A percentile compares a stretch with the other conserved stretches of the same genome.
Conservation (phyloP, 2,888 invertebrate genomes). For the Operophtera brumata region DNA sequence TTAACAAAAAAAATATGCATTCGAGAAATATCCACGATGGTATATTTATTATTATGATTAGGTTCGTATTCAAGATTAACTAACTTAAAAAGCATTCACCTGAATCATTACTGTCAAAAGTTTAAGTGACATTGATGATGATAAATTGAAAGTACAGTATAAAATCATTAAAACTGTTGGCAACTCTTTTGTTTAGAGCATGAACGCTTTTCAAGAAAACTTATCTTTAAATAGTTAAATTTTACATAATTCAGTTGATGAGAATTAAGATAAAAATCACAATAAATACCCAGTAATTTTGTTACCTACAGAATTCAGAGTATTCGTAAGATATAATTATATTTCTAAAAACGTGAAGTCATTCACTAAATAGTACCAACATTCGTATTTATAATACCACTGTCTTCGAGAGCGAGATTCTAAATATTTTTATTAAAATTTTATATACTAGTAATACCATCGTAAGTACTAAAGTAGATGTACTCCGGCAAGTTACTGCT, state of each 20-base stretch:
- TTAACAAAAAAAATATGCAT: slow-evolving; percentile 18
- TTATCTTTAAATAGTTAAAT: slow-evolving; percentile 35
- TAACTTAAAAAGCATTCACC: slow-evolving; percentile 13
- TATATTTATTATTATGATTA: slow-evolving; percentile 12
- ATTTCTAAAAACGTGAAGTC: slow-evolving; percentile 72
- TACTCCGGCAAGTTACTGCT: slow-evolving; percentile 72
- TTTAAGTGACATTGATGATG: slow-evolving; percentile 13
- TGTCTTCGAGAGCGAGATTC: slow-evolving; percentile 76
- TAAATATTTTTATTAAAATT: slow-evolving; percentile 68
- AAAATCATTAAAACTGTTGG: slow-evolving; percentile 10
- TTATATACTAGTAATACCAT: slow-evolving; percentile 79
- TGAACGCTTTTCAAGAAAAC: slow-evolving; percentile 38
- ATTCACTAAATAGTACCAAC: slow-evolving; percentile 61
- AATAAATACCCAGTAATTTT: slow-evolving; percentile 62
- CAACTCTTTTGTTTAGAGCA: slow-evolving; percentile 27
- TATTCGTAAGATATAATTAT: slow-evolving; percentile 66
- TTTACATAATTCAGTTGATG: slow-evolving; percentile 29
- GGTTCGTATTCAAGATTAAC: slow-evolving; percentile 26
- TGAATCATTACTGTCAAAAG: slow-evolving; percentile 21
- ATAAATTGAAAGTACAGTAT: slow-evolving; percentile 5
- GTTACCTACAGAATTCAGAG: slow-evolving; percentile 70
- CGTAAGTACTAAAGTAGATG: slow-evolving; percentile 70
- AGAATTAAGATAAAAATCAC: slow-evolving; percentile 56
- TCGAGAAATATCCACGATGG: slow-evolving; percentile 3
- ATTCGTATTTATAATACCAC: slow-evolving; percentile 71